Conservation (phyloP, 2,797 vertebrate genomes). For the Coccyzus lansbergi region DNA sequence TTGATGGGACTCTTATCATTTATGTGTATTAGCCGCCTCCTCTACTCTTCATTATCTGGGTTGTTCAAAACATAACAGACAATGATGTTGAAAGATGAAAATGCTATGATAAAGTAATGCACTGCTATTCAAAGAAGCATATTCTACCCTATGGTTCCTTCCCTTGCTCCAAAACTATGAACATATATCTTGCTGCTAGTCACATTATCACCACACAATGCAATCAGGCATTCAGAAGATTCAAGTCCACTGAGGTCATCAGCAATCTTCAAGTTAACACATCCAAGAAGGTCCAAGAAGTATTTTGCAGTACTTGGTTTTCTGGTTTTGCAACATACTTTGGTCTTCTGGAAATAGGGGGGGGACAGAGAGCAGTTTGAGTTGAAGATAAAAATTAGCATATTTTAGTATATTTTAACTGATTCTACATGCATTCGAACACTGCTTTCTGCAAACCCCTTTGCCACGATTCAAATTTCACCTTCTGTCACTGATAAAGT, state of each 20-base stretch:
- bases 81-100: background rate
- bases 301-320: slow-evolving; percentile 43
- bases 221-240: slow-evolving; percentile 42
- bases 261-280: background rate
- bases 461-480: background rate
- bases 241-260: slow-evolving; percentile 53
- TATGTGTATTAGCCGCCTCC: background rate
- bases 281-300: slow-evolving; percentile 16
- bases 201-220: background rate
- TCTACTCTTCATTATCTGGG: background rate
- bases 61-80: background rate
- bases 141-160: background rate
- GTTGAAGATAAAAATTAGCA: slow-evolving; percentile 5
- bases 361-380: background rate
- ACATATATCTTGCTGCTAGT: slow-evolving; percentile 34
- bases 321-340: slow-evolving; percentile 59
- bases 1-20: background rate
- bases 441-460: background rate
- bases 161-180: background rate
- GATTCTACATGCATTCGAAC: background rate
- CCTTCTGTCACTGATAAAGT: background rate
- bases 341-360: background rate
- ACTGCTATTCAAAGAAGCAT: background rate
- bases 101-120: background rate
- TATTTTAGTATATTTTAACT: slow-evolving; percentile 6